Evolutionary conservation across 2,888 invertebrate genomes (phyloP).

Genomic region (Synanthedon andrenaeformis): DNA sequence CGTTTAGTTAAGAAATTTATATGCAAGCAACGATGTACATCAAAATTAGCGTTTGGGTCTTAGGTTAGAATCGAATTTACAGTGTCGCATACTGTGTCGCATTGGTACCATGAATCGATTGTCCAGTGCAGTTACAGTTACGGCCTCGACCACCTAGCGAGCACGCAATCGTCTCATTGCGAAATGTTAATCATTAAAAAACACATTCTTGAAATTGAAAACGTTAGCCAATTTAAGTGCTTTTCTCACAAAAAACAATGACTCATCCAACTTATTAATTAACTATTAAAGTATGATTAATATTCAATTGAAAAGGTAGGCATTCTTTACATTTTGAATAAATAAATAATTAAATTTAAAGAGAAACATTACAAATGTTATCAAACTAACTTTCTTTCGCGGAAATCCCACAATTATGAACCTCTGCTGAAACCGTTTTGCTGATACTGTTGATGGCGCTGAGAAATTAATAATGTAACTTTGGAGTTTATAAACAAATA

Average conservation of each 20-base stretch:
- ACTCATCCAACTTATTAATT: constrained; percentile 28
- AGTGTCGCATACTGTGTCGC: constrained; percentile 57
- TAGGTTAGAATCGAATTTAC: constrained; percentile 36
- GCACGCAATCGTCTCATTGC: constrained; percentile 57
- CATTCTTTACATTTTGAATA: no score
- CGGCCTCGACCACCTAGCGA: constrained; percentile 54
- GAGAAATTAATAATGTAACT: no score
- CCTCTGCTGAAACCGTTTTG: no score
- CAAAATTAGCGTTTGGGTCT: constrained; percentile 21
- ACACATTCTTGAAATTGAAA: constrained; percentile 23
- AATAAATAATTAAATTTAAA: no score
- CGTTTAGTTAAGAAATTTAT: constrained; percentile 3
- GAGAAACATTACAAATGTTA: no score
- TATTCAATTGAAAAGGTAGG: no score
- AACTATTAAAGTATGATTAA: no score
- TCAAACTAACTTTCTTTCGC: no score
- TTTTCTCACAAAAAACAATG: background rate
- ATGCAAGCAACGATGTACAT: constrained; percentile 22
- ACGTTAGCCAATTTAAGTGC: constrained; percentile 10
- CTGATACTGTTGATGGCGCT: no score
- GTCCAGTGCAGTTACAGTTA: constrained; percentile 56
- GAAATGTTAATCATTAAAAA: constrained; percentile 31
- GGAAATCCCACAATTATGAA: no score
- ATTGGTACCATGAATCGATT: constrained; percentile 63
- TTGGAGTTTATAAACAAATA: no score